Base-by-base conservation (phyloP, 2,797 vertebrate species). In the Cheirogaleus major region DNA sequence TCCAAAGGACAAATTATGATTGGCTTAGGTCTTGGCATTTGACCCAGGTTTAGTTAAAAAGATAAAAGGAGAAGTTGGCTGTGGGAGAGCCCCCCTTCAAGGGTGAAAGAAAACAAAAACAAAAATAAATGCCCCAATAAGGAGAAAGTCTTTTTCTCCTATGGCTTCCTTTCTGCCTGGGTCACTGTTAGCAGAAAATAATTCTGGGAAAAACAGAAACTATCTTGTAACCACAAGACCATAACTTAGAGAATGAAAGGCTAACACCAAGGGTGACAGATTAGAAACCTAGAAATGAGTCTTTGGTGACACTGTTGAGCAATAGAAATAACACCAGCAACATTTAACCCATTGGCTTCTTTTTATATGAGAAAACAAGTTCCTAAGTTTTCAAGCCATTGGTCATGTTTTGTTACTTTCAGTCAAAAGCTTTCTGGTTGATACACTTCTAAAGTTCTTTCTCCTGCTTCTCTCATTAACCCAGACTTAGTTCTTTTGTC, bases 351-450 rank as follows among this genome's bases (percentile, higher is more conserved):
- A 32, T 38, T 81, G 90, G 75, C 30, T 87, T 84, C 9, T 89
- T 86, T 35, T 45, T 91, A 38, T 45, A 72, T 52, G 72, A 87
- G 63, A 82, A 94, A 93, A 91, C 38, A 69, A 88, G 85, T 57
- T 80, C 17, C 30, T 79, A 80, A 20, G 20, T 93, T 95, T 95
- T 70, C 14, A 89, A 92, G 52, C 25, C 52, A 79, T 50, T 95
- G 57, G 69, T 73, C 69, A 91, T 82, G 22, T 89, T 89, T 94
- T 86, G 3, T 63, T 80, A 63, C 57, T 75, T 61, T 50, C 27
- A 86, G 48, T 30, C 32, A 48, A 67, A 82, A 79, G 18, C 13
- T 93, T 93, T 91, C 67, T 55, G 23, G n/a, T 23, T 72, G 43
- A 96, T 50, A 70, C 8, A 76, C 25, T 73, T 65, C 27, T 88